phyloP scores from a whole-genome alignment of 2,113 vertebrate genomes.

The Xenus cinereus region DNA sequence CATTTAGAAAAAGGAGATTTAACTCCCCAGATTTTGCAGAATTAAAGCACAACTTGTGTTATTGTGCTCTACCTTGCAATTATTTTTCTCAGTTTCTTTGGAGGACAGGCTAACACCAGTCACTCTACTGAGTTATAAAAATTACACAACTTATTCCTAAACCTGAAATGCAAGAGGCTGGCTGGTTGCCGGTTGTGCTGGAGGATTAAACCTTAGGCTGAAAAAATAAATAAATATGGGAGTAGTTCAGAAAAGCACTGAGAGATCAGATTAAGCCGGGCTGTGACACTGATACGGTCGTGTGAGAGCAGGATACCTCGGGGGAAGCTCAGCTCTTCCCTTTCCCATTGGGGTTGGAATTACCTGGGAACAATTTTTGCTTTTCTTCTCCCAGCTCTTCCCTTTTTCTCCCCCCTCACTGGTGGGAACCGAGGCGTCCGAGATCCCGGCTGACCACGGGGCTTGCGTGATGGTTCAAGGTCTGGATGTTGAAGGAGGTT shows the following conservation, averaged over 20 bases:
- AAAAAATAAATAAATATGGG: too few relatives aligned
- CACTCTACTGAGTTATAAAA: not conserved
- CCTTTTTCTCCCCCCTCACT: not conserved
- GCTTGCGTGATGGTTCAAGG: fast-evolving
- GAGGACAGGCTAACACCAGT: not conserved
- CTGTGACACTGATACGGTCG: fast-evolving
- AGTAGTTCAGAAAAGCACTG: not conserved
- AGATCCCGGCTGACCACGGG: fast-evolving
- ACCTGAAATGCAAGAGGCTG: not conserved
- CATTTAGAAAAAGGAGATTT: not conserved
- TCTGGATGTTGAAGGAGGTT: not conserved
- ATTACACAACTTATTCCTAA: not conserved
- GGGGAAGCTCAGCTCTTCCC: not conserved
- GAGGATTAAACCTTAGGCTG: not conserved
- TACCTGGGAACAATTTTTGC: not conserved
- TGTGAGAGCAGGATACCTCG: not conserved
- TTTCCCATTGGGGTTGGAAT: not conserved
- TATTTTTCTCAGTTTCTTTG: not conserved
- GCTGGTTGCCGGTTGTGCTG: not conserved
- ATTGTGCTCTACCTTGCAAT: not conserved
- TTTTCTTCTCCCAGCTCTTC: not conserved
- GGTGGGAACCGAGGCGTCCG: fast-evolving
- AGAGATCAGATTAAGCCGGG: not conserved
- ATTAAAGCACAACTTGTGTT: not conserved
- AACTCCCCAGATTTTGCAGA: not conserved